A percentile compares a stretch with the other conserved stretches of the same genome.
phyloP scores from a whole-genome alignment of 1,140 invertebrate species.

The Zaprionus gabonicus region DNA sequence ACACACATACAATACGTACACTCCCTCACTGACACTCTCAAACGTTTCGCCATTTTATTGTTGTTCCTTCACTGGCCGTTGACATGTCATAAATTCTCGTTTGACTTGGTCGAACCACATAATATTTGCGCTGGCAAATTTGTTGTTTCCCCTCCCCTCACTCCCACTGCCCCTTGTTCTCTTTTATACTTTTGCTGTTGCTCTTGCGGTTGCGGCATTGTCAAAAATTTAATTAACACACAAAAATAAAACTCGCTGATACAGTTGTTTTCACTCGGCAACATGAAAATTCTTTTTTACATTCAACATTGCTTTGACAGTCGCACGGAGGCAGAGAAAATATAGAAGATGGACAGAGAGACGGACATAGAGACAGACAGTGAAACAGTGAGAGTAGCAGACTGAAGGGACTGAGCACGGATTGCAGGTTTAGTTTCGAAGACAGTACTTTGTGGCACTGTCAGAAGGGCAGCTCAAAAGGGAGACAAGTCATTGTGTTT shows the following conservation, averaged over 20 bases:
- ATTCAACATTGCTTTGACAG: slow-evolving; percentile 45
- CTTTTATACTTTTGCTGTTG: slow-evolving; percentile 28
- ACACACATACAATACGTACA: not conserved
- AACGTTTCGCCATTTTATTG: slow-evolving; percentile 11
- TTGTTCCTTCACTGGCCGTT: slow-evolving; percentile 40
- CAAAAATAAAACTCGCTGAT: slow-evolving; percentile 49
- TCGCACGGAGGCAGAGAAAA: slow-evolving; percentile 11
- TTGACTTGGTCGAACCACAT: slow-evolving; percentile 56
- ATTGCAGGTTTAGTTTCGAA: not conserved
- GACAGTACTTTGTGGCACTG: not conserved
- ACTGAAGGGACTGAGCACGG: not conserved
- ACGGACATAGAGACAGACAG: not conserved
- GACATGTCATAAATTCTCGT: slow-evolving; percentile 72
- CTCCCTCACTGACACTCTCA: not conserved
- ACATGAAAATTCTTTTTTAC: slow-evolving; percentile 26
- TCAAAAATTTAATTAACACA: slow-evolving; percentile 76
- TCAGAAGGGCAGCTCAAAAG: slow-evolving; percentile 27
- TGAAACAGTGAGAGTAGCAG: not conserved
- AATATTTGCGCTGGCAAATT: slow-evolving; percentile 52
- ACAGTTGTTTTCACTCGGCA: slow-evolving; percentile 54
- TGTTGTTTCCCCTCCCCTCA: slow-evolving; percentile 2
- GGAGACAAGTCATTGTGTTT: slow-evolving; percentile 52
- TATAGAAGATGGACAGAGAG: not conserved
- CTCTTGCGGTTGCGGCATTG: slow-evolving; percentile 45
- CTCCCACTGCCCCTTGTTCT: not conserved